phyloP scores from a whole-genome alignment of 2,888 invertebrate genomes.

The Herminia tarsipennalis region DNA sequence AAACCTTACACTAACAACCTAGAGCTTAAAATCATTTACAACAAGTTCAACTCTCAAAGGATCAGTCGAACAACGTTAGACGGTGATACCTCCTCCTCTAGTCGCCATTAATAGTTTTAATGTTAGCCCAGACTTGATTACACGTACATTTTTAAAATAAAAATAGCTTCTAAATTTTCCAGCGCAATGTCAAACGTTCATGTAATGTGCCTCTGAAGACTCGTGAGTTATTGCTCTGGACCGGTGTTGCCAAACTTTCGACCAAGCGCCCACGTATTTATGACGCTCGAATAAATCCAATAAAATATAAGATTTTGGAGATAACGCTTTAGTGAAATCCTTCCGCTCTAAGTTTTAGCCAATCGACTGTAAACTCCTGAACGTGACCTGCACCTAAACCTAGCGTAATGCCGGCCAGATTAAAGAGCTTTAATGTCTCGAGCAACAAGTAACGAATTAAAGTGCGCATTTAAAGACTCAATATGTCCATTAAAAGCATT shows the following conservation, averaged over 20 bases:
- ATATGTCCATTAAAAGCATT: constrained; percentile 22
- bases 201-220: constrained; percentile 27
- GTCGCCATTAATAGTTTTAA: constrained; percentile 45
- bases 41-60: constrained; percentile 2
- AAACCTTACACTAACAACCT: constrained; percentile 31
- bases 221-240: constrained; percentile 21
- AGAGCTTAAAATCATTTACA: constrained; percentile 38
- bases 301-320: constrained; percentile 25
- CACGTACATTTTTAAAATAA: constrained; percentile 11
- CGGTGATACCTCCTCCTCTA: constrained; percentile 42
- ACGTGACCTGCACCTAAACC: constrained; percentile 29
- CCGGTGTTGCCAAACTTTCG: constrained; percentile 26
- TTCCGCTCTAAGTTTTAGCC: constrained; percentile 22
- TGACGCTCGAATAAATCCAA: constrained; percentile 28
- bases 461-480: constrained; percentile 12
- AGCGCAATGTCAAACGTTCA: constrained; percentile 19
- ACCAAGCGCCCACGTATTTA: constrained; percentile 17
- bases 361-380: constrained; percentile 25
- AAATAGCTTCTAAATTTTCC: constrained; percentile 25
- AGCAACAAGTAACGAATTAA: constrained; percentile 38
- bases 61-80: constrained; percentile 38
- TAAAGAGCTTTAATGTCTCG: constrained; percentile 16
- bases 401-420: constrained; percentile 20
- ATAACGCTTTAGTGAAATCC: constrained; percentile 30
- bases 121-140: constrained; percentile 9